phyloP scores from a whole-genome alignment of 1,140 invertebrate genomes.

The Planococcus citri region DNA sequence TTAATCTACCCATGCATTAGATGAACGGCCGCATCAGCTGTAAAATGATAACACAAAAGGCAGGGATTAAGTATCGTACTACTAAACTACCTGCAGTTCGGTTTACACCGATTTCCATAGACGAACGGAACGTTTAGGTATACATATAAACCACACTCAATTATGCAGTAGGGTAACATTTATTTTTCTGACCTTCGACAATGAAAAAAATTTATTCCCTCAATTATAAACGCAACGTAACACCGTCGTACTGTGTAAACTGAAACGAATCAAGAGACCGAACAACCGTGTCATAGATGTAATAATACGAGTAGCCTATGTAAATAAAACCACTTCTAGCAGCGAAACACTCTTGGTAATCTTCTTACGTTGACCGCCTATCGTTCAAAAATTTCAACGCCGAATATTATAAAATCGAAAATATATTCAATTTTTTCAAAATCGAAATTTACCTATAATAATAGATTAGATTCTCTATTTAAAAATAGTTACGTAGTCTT shows the following conservation, averaged over 20 bases:
- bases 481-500: constrained; percentile 17
- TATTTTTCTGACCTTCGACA: constrained; percentile 2
- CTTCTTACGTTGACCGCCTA: no score
- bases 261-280: not conserved
- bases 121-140: not conserved
- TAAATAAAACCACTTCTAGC: not conserved
- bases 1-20: not conserved
- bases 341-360: not conserved
- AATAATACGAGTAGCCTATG: not conserved
- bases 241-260: not conserved
- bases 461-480: not conserved
- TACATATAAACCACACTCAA: not conserved
- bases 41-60: not conserved
- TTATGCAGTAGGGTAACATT: not conserved
- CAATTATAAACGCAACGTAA: constrained; percentile 2
- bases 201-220: not conserved
- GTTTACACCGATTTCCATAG: not conserved
- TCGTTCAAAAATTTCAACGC: no score
- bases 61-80: not conserved
- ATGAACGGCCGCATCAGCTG: not conserved
- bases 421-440: not conserved
- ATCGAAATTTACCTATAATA: not conserved
- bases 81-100: not conserved
- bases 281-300: not conserved
- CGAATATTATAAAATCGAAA: not conserved